Base-by-base conservation (phyloP, 2,888 invertebrate genomes). In the Polydrusus pterygomalis region DNA sequence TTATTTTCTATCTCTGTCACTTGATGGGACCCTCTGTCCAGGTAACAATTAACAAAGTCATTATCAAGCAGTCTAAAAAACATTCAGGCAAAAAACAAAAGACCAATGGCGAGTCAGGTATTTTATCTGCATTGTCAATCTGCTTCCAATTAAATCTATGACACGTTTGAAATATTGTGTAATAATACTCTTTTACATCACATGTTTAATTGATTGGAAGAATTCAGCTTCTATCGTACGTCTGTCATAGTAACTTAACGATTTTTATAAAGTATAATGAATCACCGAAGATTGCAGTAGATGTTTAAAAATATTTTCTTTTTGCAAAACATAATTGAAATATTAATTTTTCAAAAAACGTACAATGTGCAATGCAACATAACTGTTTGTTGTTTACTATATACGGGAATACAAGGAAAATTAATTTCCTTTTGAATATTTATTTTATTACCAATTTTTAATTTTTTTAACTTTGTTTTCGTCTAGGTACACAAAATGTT, bases 151-250 rank as follows among this genome's bases (percentile, higher is more conserved):
- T 86, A 85, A 84, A 83, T 80, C 81, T 82, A 81, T 83, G 85
- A 85, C 85, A 85, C 83, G 82, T 84, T 83, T 82, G 83, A 83
- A 84, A 83, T 83, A 84, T 84, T 85, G 84, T 84, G 83, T 85
- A 85, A 85, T 84, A 85, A 85, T 84, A 84, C 83, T 47, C 65
- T 82, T 84, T 84, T 83, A 85, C 82, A 83, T 82, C 80, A 81
- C 77, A 72, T 81, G 82, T 81, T 82, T 83, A 83, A 83, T 82
- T 83, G 81, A 82, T 81, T 67, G 70, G 82, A 81, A 80, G 81
- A 80, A 78, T 80, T 81, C 79, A 70, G 74, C 68, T 70, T 49
- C 79, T 75, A 77, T 78, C 75, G 77, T 78, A 64, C 64, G 64
- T 64, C 64, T 49, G 64, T 64, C 64, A 13, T n/a, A 38, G 2